These are phyloP conservation scores for Hiodon tergisus DNA, from an alignment of 2,113 vertebrate species.

Conservation along the genomic window DNA sequence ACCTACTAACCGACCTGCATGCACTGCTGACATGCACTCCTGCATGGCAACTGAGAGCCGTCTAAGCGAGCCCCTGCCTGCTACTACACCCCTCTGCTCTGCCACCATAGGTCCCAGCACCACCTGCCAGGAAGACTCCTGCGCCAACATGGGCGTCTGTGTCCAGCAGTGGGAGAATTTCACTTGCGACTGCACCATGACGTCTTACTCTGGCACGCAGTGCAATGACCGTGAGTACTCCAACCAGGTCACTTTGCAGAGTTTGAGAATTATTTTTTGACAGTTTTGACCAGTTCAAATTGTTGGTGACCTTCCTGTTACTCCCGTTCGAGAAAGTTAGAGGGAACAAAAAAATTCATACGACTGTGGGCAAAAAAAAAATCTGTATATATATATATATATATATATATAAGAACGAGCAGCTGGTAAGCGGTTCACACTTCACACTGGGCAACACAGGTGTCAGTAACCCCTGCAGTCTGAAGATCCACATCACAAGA, in stretches of 20 bases:
- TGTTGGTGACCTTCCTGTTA: neutral
- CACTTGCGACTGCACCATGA: constrained; percentile 94
- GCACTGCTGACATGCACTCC: constrained; percentile 31
- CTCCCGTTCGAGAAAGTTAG: too few relatives aligned
- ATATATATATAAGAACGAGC: too few relatives aligned
- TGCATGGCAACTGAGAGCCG: constrained; percentile 38
- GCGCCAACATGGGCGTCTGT: constrained; percentile 90
- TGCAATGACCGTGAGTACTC: constrained; percentile 92
- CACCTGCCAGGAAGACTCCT: constrained; percentile 94
- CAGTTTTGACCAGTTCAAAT: too few relatives aligned
- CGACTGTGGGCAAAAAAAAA: too few relatives aligned
- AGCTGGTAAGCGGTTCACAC: neutral
- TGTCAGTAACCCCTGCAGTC: neutral
- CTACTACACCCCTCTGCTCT: constrained; percentile 35
- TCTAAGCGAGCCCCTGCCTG: neutral
- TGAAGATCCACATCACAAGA: neutral
- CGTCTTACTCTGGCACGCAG: constrained; percentile 86
- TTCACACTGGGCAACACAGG: neutral
- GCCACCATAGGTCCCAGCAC: constrained; percentile 80
- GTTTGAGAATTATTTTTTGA: too few relatives aligned
- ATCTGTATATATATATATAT: too few relatives aligned
- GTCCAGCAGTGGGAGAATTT: constrained; percentile 97
- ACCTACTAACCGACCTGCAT: constrained; percentile 39
- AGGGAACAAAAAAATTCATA: too few relatives aligned
- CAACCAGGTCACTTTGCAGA: constrained; percentile 16